These are phyloP conservation scores for Meteorus cinctellus DNA, from an alignment of 2,888 invertebrate genomes.

Conservation along the genomic window DNA sequence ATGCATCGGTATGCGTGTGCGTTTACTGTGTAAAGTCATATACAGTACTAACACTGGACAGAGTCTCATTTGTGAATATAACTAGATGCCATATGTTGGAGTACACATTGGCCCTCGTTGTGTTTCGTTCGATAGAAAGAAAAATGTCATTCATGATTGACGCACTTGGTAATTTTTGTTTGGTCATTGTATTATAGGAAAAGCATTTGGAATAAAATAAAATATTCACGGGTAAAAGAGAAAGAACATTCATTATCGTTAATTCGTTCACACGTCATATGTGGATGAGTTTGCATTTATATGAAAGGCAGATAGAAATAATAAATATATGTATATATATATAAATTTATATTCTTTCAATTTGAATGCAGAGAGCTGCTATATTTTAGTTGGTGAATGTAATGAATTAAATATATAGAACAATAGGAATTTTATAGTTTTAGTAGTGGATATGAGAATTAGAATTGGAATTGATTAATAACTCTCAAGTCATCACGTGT, in stretches of 20 bases:
- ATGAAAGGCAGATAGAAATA: background rate
- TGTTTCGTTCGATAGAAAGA: conserved; percentile 25
- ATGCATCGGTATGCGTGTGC: conserved; percentile 22
- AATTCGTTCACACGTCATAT: conserved; percentile 24
- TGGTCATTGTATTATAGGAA: conserved; percentile 18
- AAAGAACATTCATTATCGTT: conserved; percentile 4
- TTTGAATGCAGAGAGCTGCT: background rate
- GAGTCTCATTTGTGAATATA: conserved; percentile 5
- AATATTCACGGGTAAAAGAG: background rate
- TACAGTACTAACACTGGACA: background rate
- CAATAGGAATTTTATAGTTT: background rate
- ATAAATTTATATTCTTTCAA: background rate
- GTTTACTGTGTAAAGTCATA: background rate
- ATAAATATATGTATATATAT: no score
- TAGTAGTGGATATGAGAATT: background rate
- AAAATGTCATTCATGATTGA: conserved; percentile 25
- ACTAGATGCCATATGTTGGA: conserved; percentile 37
- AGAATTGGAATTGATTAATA: conserved; percentile 13
- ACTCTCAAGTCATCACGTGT: conserved; percentile 3
- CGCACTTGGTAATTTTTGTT: conserved; percentile 8
- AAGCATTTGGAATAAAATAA: background rate
- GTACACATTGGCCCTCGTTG: background rate
- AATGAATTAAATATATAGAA: conserved; percentile 9
- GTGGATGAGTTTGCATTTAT: conserved; percentile 3
- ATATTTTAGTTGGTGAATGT: conserved; percentile 1